Percentiles rank a stretch among this genome's conserved stretches.
phyloP scores from a whole-genome alignment of 2,888 invertebrate species.

The Ochropacha duplaris region DNA sequence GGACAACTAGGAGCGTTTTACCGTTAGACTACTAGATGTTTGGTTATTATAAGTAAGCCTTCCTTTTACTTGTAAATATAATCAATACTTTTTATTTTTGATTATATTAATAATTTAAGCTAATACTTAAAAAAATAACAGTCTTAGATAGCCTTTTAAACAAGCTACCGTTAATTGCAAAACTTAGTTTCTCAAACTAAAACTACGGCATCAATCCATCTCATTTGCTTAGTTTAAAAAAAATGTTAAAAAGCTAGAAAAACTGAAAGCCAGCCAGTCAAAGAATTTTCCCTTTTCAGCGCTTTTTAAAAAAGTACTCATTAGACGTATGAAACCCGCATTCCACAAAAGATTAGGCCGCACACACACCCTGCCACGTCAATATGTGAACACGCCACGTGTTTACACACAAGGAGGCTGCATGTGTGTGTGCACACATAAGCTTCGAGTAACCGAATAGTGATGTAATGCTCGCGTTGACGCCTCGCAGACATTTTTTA shows the following conservation, averaged over 20 bases:
- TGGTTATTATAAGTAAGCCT: neutral
- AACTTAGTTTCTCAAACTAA: neutral
- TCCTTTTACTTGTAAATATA: neutral
- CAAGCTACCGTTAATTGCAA: neutral
- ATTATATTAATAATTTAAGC: too few species aligned
- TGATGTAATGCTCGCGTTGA: conserved; percentile 78
- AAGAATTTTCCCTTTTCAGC: conserved; percentile 74
- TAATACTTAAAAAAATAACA: too few species aligned
- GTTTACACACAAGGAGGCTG: conserved; percentile 19
- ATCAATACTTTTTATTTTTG: neutral
- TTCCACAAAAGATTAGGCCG: conserved; percentile 79
- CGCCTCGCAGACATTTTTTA: conserved; percentile 81
- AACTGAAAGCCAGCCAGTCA: conserved; percentile 42
- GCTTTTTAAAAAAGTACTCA: conserved; percentile 71
- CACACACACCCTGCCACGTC: conserved; percentile 36
- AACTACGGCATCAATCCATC: neutral
- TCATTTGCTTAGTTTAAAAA: conserved; percentile 6
- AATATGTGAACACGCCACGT: conserved; percentile 35
- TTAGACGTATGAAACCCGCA: conserved; percentile 75
- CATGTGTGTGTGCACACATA: conserved; percentile 45
- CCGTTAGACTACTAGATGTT: neutral
- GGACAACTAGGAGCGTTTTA: neutral
- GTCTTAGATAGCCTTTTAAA: neutral
- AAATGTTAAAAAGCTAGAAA: conserved; percentile 30
- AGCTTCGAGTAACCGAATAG: conserved; percentile 22